phyloP scores from a whole-genome alignment of 2,113 vertebrate species.

The Amphiprion percula region DNA sequence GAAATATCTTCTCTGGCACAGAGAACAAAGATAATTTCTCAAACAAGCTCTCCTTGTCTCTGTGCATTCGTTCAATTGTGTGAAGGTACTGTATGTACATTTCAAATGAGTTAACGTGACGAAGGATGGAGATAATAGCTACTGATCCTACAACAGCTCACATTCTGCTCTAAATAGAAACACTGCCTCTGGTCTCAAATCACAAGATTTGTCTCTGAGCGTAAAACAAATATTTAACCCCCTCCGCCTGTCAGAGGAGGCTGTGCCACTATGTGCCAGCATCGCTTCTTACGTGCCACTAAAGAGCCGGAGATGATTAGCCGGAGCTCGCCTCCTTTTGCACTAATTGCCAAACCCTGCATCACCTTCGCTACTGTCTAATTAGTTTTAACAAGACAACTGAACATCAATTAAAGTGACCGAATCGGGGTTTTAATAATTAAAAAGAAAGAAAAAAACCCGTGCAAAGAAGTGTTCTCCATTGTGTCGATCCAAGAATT shows the following conservation, averaged over 20 bases:
- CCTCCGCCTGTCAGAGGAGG: slow-evolving; percentile 64
- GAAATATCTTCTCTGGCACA: neutral
- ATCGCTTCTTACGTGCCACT: slow-evolving; percentile 89
- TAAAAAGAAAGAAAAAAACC: neutral
- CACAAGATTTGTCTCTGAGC: slow-evolving; percentile 26
- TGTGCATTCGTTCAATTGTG: neutral
- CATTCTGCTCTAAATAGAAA: slow-evolving; percentile 50
- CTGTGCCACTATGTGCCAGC: slow-evolving; percentile 70
- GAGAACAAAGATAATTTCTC: slow-evolving; percentile 24
- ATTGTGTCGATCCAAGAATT: neutral
- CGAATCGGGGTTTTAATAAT: slow-evolving; percentile 37
- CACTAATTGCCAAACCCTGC: slow-evolving; percentile 92
- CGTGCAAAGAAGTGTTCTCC: neutral
- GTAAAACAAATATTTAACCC: slow-evolving; percentile 30
- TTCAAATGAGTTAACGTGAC: neutral
- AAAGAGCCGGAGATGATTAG: slow-evolving; percentile 91
- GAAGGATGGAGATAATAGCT: neutral
- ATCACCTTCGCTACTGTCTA: slow-evolving; percentile 91
- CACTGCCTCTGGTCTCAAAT: neutral
- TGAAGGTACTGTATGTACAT: neutral
- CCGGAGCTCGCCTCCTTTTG: slow-evolving; percentile 88
- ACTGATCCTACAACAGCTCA: neutral
- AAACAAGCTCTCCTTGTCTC: neutral
- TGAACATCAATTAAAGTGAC: slow-evolving; percentile 72
- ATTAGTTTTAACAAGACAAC: slow-evolving; percentile 92